Evolutionary conservation across 2,888 invertebrate species (phyloP).

Genomic region (Harpalus rufipes): DNA sequence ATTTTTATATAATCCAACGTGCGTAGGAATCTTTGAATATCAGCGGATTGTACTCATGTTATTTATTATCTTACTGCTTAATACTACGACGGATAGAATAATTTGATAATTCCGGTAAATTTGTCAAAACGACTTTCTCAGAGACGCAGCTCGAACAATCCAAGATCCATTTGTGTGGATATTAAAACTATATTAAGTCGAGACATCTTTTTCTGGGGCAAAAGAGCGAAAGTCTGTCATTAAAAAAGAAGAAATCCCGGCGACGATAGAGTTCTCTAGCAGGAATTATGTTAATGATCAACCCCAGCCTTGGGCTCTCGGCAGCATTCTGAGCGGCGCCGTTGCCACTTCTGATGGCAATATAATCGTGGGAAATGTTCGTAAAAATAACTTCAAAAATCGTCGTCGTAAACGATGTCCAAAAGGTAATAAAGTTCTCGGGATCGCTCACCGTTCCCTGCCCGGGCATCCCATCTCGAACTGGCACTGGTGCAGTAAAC

Average conservation of each 20-base stretch:
- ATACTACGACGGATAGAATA: not conserved
- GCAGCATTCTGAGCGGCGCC: constrained; percentile 43
- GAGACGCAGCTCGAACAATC: not conserved
- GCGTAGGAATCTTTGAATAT: no score
- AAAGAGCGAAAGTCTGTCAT: constrained; percentile 18
- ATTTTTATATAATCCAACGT: no score
- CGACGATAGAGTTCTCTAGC: constrained; percentile 50
- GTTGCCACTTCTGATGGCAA: constrained; percentile 60
- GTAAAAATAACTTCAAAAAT: constrained; percentile 65
- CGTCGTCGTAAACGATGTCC: constrained; percentile 61
- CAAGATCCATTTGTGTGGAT: constrained; percentile 37
- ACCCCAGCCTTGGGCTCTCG: constrained; percentile 37
- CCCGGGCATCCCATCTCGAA: constrained; percentile 3
- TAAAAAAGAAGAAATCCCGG: constrained; percentile 25
- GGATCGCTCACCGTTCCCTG: constrained; percentile 4
- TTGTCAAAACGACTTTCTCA: not conserved
- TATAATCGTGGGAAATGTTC: constrained; percentile 66
- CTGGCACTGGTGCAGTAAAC: constrained; percentile 5
- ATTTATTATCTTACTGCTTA: no score
- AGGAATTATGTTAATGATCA: constrained; percentile 52
- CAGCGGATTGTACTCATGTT: no score
- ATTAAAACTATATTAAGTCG: constrained; percentile 61
- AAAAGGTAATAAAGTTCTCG: constrained; percentile 56
- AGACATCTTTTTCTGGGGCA: constrained; percentile 37
- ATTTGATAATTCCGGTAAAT: not conserved